Base-by-base conservation (phyloP, 2,888 invertebrate species). In the Neelides folsomi region DNA sequence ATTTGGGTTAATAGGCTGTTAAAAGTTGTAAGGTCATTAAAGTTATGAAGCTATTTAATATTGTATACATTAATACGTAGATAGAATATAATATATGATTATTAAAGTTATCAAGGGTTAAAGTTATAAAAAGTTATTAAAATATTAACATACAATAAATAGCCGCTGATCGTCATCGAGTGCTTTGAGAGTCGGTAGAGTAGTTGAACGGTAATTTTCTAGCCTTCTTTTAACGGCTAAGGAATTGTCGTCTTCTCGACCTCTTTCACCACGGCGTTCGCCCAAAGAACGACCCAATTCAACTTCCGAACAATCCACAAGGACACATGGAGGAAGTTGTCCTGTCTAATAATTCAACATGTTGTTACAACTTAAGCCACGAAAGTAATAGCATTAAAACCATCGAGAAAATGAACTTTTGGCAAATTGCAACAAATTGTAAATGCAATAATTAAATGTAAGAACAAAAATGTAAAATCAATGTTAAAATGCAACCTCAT, bases 251-350 rank as follows among this genome's bases (percentile, higher is more conserved):
- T 92, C 92, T 12, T 85, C 75, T 27, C 87, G 73, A 19, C 55
- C 51, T 8, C 54, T 47, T 45, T 58, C 56, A 6, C 46, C 37
- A 38, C 60, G 59, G 15, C 67, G 50, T 37, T 65, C 61, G 6
- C 67, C 67, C 19, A 68, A 49, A 54, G 65, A 66, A 20, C 88
- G 77, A 0, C 87, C 88, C 43, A 88, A 73, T 69, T 89, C 87
- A 53, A 89, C 75, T 70, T 92, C 92, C 0, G 90, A 89, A 67
- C 92, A 92, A 72, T 93, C 93, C 66, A 93, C 73, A 1, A 93
- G 76, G 4, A 93, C 79, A 67, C 88, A 79, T 0, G 85, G 80
- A 2, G 92, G 89, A 46, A 78, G 76, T 64, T 82, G 77, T 51
- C 79, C 78, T 70, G 81, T 86, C 88, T 88, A n/a, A n/a, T n/a